These are phyloP conservation scores for Nothocercus julius DNA, from an alignment of 2,113 vertebrate species.

Conservation along the genomic window DNA sequence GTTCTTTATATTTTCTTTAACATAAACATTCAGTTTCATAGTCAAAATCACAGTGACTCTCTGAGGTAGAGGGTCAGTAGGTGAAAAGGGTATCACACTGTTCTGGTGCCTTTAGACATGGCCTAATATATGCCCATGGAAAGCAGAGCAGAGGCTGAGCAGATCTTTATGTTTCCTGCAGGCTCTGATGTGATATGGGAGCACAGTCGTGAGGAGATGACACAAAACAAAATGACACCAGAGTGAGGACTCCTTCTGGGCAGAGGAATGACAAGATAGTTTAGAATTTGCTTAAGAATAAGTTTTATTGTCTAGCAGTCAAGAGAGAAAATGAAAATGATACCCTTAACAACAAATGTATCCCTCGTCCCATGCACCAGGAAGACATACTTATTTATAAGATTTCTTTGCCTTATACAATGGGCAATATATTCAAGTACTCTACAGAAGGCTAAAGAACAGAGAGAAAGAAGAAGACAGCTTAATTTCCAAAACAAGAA, in stretches of 20 bases:
- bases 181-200: background rate
- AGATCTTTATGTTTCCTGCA: background rate
- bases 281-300: background rate
- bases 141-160: background rate
- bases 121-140: background rate
- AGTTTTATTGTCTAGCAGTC: slow-evolving; percentile 52
- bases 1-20: background rate
- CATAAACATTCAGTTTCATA: accelerated
- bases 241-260: background rate
- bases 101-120: background rate
- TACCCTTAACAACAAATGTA: background rate
- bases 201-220: background rate
- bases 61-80: no score
- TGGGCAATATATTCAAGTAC: accelerated
- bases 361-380: background rate
- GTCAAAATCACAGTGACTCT: background rate
- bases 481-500: background rate
- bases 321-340: background rate
- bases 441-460: background rate
- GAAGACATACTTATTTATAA: background rate
- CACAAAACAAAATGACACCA: accelerated
- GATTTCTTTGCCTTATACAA: background rate
- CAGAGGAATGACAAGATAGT: background rate
- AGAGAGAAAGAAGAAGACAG: background rate
- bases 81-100: background rate